Conservation (phyloP, 2,888 invertebrate genomes). For the Drosophila aldrichi region DNA sequence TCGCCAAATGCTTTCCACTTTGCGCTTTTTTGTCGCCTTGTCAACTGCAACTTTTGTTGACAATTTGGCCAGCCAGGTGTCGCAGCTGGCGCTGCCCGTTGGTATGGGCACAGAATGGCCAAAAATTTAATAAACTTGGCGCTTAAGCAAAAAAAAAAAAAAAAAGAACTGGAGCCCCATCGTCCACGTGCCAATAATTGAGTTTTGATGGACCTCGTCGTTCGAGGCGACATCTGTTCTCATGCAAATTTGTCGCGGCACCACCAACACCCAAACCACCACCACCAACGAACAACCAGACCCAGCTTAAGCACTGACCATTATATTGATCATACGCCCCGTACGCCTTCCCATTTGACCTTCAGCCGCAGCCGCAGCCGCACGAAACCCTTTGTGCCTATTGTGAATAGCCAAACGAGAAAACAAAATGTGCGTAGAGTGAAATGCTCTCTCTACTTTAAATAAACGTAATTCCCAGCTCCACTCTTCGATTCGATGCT, state of each 20-base stretch:
- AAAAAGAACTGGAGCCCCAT: too few species aligned
- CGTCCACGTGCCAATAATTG: constrained; percentile 7
- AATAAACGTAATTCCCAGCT: not conserved
- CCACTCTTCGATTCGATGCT: not conserved
- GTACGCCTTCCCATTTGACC: not conserved
- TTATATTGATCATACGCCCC: constrained; percentile 12
- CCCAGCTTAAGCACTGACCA: not conserved
- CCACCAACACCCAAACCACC: not conserved
- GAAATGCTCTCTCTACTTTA: constrained; percentile 2
- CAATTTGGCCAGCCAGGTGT: constrained; percentile 49
- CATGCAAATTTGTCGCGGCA: constrained; percentile 37
- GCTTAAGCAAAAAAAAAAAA: constrained; percentile 16
- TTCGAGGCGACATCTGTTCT: constrained; percentile 26
- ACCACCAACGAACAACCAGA: constrained; percentile 16
- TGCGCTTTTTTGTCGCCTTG: constrained; percentile 43
- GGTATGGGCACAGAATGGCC: constrained; percentile 3
- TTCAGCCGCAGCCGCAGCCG: not conserved
- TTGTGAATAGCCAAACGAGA: not conserved
- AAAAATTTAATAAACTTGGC: constrained; percentile 46
- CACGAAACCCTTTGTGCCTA: not conserved
- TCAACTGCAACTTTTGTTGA: constrained; percentile 50
- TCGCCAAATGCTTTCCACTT: constrained; percentile 27
- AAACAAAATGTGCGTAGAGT: not conserved
- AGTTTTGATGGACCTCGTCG: constrained; percentile 40
- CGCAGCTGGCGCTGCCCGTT: constrained; percentile 15